Evolutionary conservation across 1,140 invertebrate species (phyloP), one percentile per base, ranked within the genome.

Genomic region (Drosophila jambulina): DNA sequence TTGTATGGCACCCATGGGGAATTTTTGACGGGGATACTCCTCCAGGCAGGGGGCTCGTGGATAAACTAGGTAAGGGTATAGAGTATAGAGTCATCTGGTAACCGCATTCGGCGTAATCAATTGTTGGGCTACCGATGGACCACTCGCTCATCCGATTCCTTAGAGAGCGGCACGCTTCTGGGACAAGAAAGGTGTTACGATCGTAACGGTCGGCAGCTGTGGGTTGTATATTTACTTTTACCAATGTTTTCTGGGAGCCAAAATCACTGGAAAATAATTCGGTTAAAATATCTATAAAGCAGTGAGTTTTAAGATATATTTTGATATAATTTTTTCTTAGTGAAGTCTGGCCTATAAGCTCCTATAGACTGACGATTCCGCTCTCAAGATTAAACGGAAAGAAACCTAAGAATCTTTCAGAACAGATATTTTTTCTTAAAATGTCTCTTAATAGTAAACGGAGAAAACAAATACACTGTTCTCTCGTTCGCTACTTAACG

Each of bases 61-160:
- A 27, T 63, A 58, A 63, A 25, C 38, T 40, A 32, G 40, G 15
- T 17, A 38, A 19, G 25, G 48, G 0, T 23, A 6, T 6, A 23
- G 51, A 19, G 13, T 13, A 21, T 40, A 75, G 21, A 87, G 70
- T 83, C 79, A 87, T 68, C 72, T 69, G 76, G 63, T 90, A 90
- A 91, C 82, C 85, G 85, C 81, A 90, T 90, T 85, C 85, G 82
- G 63, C 85, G 85, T 80, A 90, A 90, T 90, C 85, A 90, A 90
- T 90, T 90, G 83, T 87, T 45, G 13, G 59, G 81, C 85, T 78
- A 80, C 78, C 72, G 63, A 46, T 29, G 21, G 21, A 23, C 46
- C 63, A 70, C 63, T 68, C 63, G 25, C 29, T 70, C 63, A 74
- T 60, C 69, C 62, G 48, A 67, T 62, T 72, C 77, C 78, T 53